Conservation (phyloP, 2,113 vertebrate species). For the Garra rufa region DNA sequence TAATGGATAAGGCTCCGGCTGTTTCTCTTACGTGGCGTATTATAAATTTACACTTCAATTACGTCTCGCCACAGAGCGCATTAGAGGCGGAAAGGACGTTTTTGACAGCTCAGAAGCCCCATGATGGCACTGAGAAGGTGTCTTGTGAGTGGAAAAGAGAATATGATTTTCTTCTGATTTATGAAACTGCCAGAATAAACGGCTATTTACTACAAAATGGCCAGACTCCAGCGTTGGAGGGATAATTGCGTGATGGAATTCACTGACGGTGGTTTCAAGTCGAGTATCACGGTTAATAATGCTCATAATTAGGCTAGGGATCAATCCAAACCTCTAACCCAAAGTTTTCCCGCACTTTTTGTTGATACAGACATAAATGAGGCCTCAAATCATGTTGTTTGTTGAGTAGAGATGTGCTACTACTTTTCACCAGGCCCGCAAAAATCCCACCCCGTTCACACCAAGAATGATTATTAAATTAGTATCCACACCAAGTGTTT, state of each 20-base stretch:
- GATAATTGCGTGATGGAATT: neutral
- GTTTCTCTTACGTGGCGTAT: slow-evolving; percentile 38
- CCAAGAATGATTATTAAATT: neutral
- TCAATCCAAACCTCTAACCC: neutral
- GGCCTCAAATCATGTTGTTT: neutral
- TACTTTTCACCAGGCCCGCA: neutral
- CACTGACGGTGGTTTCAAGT: neutral
- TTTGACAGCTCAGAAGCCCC: slow-evolving; percentile 45
- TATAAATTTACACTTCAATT: slow-evolving; percentile 63
- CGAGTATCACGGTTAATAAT: neutral
- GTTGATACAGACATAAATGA: neutral
- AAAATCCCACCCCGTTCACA: neutral
- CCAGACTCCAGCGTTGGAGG: neutral
- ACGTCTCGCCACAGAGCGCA: slow-evolving; percentile 45
- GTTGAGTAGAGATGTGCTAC: too few species aligned
- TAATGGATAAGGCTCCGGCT: slow-evolving; percentile 63
- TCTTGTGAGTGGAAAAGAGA: slow-evolving; percentile 20
- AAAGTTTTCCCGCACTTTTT: neutral
- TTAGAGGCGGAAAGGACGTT: slow-evolving; percentile 13
- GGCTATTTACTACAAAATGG: slow-evolving; percentile 25
- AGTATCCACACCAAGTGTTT: neutral
- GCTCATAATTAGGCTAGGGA: neutral
- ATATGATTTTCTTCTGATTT: slow-evolving; percentile 51
- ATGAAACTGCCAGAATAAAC: slow-evolving; percentile 39
- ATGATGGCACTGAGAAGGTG: slow-evolving; percentile 25